phyloP scores from a whole-genome alignment of 2,888 invertebrate species.

The Microctonus aethiopoides region DNA sequence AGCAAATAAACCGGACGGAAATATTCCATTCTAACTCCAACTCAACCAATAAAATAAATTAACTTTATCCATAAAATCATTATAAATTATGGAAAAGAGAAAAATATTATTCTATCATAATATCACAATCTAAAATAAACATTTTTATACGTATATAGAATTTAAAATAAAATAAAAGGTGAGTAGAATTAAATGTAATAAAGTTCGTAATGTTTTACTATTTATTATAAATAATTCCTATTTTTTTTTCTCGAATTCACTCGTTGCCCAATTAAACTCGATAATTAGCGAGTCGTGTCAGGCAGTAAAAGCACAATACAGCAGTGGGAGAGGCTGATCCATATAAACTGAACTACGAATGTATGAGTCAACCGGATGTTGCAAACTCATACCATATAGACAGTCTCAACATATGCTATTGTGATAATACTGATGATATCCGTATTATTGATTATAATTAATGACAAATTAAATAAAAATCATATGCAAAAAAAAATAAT shows the following conservation, averaged over 20 bases:
- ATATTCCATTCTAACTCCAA: background rate
- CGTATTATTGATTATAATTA: background rate
- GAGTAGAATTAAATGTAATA: background rate
- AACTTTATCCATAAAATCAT: background rate
- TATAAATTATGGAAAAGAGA: background rate
- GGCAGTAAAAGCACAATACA: background rate
- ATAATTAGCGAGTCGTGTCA: conserved; percentile 51
- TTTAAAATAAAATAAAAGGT: background rate
- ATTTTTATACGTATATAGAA: background rate
- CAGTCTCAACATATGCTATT: background rate
- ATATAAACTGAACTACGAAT: background rate
- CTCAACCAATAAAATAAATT: background rate
- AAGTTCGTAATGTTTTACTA: background rate
- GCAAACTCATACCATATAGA: background rate
- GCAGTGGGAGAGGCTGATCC: background rate
- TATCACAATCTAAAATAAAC: background rate
- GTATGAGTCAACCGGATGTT: conserved; percentile 27
- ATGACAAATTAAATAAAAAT: background rate
- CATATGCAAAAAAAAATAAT: background rate
- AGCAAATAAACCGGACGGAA: conserved; percentile 5
- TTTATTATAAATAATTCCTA: background rate
- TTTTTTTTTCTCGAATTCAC: conserved; percentile 41
- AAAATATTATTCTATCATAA: background rate
- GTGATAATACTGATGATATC: background rate
- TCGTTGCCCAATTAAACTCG: conserved; percentile 60